These are phyloP conservation scores for Diuraphis noxia DNA, from an alignment of 1,140 invertebrate species.

Conservation along the genomic window DNA sequence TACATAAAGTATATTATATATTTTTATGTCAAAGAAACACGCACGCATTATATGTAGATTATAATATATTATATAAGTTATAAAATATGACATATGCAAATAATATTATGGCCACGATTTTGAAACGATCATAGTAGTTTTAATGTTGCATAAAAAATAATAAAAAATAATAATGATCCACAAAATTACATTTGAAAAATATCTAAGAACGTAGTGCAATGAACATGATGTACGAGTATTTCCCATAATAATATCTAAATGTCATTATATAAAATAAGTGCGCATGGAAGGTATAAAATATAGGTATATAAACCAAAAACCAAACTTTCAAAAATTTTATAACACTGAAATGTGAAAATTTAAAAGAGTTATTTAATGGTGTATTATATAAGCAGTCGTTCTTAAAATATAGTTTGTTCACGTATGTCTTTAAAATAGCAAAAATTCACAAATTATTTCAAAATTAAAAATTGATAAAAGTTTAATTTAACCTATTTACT, in stretches of 20 bases:
- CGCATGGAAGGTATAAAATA: neutral
- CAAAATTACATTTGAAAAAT: neutral
- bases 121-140: neutral
- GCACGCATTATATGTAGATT: neutral
- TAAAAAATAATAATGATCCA: neutral
- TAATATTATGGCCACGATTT: neutral
- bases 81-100: neutral
- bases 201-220: neutral
- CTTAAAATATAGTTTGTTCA: neutral
- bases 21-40: neutral
- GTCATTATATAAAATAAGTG: neutral
- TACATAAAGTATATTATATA: neutral
- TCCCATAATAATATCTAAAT: neutral
- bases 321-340: neutral
- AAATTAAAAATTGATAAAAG: neutral
- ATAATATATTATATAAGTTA: neutral
- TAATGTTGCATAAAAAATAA: neutral
- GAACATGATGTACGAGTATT: too few species aligned
- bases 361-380: neutral
- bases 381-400: neutral
- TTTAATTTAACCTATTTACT: too few species aligned
- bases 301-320: neutral
- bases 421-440: neutral
- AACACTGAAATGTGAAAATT: neutral
- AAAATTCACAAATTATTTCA: neutral